Base-by-base conservation (phyloP, 2,888 invertebrate species). In the Drosophila atroscutellata region DNA sequence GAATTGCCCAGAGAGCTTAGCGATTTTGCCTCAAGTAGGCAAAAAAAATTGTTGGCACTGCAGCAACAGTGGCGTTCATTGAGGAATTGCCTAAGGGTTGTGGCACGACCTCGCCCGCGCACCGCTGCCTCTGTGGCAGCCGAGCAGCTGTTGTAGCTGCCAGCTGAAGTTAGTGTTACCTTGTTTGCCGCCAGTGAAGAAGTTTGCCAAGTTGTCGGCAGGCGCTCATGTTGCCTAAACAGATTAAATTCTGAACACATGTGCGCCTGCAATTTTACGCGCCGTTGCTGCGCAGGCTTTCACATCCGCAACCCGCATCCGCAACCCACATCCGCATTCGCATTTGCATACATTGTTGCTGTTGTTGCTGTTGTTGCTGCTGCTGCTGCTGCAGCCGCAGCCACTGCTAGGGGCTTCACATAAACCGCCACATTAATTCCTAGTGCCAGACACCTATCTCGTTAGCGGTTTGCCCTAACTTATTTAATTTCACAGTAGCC, bases 361-460 rank as follows among this genome's bases (percentile, higher is more conserved):
- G 55, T 26, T 60, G 60, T n/a, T 62, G 61, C 59, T 32, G 52
- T 20, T 57, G 64, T 56, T 50, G 63, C 9, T 28, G 49, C 55
- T 47, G 70, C 5, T 30, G 34, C 45, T 26, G 63, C 60, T 47
- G 49, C 74, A 58, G 65, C 63, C 58, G 36, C 66, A 52, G 60
- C 74, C 51, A 50, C 55, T n/a, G 69, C 55, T 63, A 36, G 63
- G 56, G 82, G 71, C 75, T 77, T 74, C 77, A 70, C 72, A 82
- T 85, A 86, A 86, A 86, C 90, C 86, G 89, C 87, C 77, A 82
- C 86, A 89, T 86, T 86, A 90, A 86, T 86, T 86, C 81, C 87
- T 82, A 89, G 90, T 89, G 89, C 87, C 86, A 86, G 86, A 90
- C 86, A 89, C 90, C 86, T 90, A 90, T 80, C 90, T 86, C 89